phyloP scores from a whole-genome alignment of 2,797 vertebrate genomes.

The Pachyuromys duprasi region DNA sequence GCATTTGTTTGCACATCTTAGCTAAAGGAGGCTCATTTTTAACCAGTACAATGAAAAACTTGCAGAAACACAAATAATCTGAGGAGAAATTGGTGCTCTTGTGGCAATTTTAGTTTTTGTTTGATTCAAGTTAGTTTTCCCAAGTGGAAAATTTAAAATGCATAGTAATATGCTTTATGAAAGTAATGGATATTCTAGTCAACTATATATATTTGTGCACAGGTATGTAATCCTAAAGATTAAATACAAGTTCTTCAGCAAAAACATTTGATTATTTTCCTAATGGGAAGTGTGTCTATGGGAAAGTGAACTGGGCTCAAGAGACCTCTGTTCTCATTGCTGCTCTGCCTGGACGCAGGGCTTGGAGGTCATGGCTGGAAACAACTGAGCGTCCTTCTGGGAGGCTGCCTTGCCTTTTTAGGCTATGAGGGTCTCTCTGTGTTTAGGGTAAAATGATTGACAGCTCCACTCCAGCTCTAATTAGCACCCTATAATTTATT shows the following conservation, averaged over 20 bases:
- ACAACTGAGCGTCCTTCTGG: slow-evolving; percentile 89
- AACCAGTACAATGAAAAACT: neutral
- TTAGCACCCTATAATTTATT: slow-evolving; percentile 93
- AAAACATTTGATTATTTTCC: neutral
- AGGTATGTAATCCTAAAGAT: neutral
- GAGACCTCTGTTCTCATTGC: slow-evolving; percentile 15
- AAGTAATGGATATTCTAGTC: neutral
- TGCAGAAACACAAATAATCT: neutral
- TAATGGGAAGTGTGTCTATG: neutral
- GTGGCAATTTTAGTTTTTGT: slow-evolving; percentile 4
- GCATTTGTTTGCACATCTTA: neutral
- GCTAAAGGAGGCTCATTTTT: neutral
- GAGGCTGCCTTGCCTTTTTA: slow-evolving; percentile 91
- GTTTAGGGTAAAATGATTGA: slow-evolving; percentile 91
- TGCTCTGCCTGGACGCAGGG: slow-evolving; percentile 73
- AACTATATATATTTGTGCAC: neutral
- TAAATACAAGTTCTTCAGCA: neutral
- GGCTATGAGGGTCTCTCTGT: slow-evolving; percentile 90
- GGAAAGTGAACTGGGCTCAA: neutral
- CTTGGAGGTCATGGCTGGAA: slow-evolving; percentile 88
- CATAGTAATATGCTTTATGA: slow-evolving; percentile 7
- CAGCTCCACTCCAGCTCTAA: slow-evolving; percentile 90
- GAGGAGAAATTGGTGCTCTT: neutral
- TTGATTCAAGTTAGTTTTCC: neutral
- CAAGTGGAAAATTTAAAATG: slow-evolving; percentile 57